A percentile compares a stretch with the other conserved stretches of the same genome.
Conservation (phyloP, 30 jellyfish, hydroid and myxozoan genomes). For the Phacellophora camtschatica region DNA sequence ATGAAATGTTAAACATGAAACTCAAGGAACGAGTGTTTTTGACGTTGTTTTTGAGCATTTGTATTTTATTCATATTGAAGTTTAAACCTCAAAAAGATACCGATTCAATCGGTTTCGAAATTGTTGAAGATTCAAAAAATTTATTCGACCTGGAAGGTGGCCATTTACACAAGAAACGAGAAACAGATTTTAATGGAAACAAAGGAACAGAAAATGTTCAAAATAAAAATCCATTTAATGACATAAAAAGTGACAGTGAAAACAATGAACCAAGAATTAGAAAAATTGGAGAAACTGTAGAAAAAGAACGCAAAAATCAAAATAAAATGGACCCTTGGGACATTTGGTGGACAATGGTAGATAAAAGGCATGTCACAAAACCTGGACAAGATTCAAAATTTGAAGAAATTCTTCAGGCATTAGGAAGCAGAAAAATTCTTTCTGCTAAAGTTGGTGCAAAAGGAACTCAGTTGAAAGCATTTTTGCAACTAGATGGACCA, state of each 20-base stretch:
- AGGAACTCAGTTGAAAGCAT: slow-evolving; percentile 92
- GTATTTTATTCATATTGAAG: slow-evolving; percentile 13
- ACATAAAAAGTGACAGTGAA: not conserved
- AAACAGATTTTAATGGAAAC: not conserved
- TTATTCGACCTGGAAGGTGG: slow-evolving; percentile 1
- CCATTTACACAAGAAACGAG: slow-evolving; percentile 20
- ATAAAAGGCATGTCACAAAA: slow-evolving; percentile 60
- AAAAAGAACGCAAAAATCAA: too few species aligned
- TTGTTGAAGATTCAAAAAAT: not conserved
- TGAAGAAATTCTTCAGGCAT: slow-evolving; percentile 53
- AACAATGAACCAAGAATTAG: not conserved
- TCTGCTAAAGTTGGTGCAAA: slow-evolving; percentile 69
- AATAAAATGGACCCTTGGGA: slow-evolving; percentile 85
- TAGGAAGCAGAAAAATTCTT: slow-evolving; percentile 45
- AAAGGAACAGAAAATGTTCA: not conserved
- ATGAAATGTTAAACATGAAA: slow-evolving; percentile 35
- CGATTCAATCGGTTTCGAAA: not conserved
- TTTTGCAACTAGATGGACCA: slow-evolving; percentile 78
- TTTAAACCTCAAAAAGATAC: not conserved
- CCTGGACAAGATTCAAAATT: slow-evolving; percentile 1
- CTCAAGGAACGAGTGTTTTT: slow-evolving; percentile 66
- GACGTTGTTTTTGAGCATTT: slow-evolving; percentile 9
- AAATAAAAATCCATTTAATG: not conserved
- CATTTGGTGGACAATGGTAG: slow-evolving; percentile 90
- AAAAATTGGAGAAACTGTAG: not conserved